These are phyloP conservation scores for Pammene fasciana DNA, from an alignment of 2,888 invertebrate genomes.

Conservation along the genomic window DNA sequence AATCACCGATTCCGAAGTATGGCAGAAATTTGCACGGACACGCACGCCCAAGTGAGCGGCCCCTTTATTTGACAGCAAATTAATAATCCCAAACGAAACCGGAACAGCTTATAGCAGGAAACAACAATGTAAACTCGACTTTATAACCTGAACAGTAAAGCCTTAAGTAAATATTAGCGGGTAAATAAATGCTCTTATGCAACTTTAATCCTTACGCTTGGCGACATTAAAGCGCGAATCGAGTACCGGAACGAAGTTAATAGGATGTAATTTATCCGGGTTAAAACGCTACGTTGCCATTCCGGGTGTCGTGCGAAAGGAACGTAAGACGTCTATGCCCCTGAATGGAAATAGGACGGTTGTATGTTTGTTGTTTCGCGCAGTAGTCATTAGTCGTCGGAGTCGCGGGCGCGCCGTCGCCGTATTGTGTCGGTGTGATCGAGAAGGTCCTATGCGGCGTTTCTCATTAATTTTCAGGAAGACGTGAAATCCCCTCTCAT, in stretches of 20 bases:
- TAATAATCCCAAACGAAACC: slow-evolving; percentile 75
- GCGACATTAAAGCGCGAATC: slow-evolving; percentile 79
- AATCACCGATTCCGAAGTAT: slow-evolving; percentile 81
- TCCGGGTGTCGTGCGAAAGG: slow-evolving; percentile 71
- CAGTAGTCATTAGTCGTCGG: slow-evolving; percentile 70
- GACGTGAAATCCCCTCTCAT: slow-evolving; percentile 72
- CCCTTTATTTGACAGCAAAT: slow-evolving; percentile 84
- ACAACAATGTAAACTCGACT: slow-evolving; percentile 69
- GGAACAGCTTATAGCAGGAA: slow-evolving; percentile 69
- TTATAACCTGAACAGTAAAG: slow-evolving; percentile 71
- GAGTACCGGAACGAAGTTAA: slow-evolving; percentile 78
- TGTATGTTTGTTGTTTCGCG: slow-evolving; percentile 69
- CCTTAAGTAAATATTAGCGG: slow-evolving; percentile 68
- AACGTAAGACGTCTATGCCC: slow-evolving; percentile 51
- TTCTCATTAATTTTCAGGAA: slow-evolving; percentile 81
- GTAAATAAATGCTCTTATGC: slow-evolving; percentile 66
- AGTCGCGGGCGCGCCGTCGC: slow-evolving; percentile 67
- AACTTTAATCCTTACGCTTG: slow-evolving; percentile 78
- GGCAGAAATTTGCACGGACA: slow-evolving; percentile 82
- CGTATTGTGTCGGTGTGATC: slow-evolving; percentile 75
- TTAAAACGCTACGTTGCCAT: slow-evolving; percentile 78
- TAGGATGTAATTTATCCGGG: slow-evolving; percentile 83
- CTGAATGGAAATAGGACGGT: slow-evolving; percentile 61
- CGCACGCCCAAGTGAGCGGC: slow-evolving; percentile 83
- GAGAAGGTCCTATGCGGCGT: slow-evolving; percentile 75